Evolutionary conservation across 2,888 invertebrate genomes (phyloP), one percentile per base, ranked within the genome.

Genomic region (Drosophila kanekoi): DNA sequence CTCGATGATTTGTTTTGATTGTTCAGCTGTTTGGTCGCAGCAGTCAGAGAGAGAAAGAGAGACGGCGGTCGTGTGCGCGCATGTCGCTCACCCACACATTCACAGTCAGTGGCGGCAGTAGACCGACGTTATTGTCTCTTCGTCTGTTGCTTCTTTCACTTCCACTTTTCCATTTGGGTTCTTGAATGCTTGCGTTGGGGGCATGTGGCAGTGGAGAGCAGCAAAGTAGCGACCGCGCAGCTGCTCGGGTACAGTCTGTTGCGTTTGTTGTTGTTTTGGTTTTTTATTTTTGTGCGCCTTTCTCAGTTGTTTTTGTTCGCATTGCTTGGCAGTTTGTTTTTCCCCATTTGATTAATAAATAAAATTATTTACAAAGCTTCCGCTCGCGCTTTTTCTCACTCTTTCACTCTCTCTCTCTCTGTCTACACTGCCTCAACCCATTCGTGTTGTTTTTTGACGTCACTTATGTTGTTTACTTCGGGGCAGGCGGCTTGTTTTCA

Each of bases 381-480:
- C 79, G 78, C 41, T 60, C 69, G 40, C 41, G 37, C 59, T 53
- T 63, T 38, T 37, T 59, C 33, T 47, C 41, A 35, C 51, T 18
- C 58, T 45, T 47, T 23, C 32, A 41, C 45, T 33, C 23, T 61
- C 16, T 45, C 33, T 9, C 20, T 49, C 23, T 61, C 16, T 45
- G 28, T 9, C 20, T 47, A 32, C 40, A 10, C 32, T 23, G 32
- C 41, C 23, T 35, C 57, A 67, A 48, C 58, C 64, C 68, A 60
- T 63, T 20, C 49, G 63, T 70, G 88, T 44, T 28, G 28, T 28
- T 40, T 43, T 81, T 84, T 84, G 89, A 89, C 85, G 89, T 85
- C 89, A 89, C 77, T 85, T 89, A 89, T 89, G 83, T 88, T 83
- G 85, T 85, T 85, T 89, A 89, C 89, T 85, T 89, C 77, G 54